These are phyloP conservation scores for Thera obeliscata DNA, from an alignment of 2,888 invertebrate genomes.

Conservation along the genomic window DNA sequence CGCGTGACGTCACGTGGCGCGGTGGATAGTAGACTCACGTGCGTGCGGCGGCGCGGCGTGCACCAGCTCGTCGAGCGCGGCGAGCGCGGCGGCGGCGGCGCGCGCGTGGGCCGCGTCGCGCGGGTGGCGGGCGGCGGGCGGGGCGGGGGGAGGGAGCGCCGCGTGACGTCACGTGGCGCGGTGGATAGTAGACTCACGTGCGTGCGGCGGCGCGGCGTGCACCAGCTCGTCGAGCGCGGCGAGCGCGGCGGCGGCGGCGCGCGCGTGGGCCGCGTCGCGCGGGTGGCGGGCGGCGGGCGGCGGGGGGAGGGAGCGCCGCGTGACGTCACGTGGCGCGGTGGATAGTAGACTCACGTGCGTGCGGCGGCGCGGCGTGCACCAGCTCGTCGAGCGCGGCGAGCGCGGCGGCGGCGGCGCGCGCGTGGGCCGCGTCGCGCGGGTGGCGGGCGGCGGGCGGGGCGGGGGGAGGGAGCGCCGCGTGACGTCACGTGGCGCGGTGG, in stretches of 20 bases:
- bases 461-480: slow-evolving; percentile 60
- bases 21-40: background rate
- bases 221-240: no score
- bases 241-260: no score
- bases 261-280: background rate
- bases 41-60: background rate
- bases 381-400: background rate
- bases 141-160: slow-evolving; percentile 60
- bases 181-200: no score
- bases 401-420: background rate
- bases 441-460: slow-evolving; percentile 54
- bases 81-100: no score
- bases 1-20: no score
- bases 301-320: no score
- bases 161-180: slow-evolving; percentile 56
- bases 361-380: background rate
- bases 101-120: no score
- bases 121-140: no score
- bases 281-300: background rate
- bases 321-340: no score
- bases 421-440: slow-evolving; percentile 47
- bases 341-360: background rate
- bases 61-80: background rate
- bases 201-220: no score
- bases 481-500: slow-evolving; percentile 53